Base-by-base conservation (phyloP, 1,140 invertebrate genomes). In the Drosophila athabasca region DNA sequence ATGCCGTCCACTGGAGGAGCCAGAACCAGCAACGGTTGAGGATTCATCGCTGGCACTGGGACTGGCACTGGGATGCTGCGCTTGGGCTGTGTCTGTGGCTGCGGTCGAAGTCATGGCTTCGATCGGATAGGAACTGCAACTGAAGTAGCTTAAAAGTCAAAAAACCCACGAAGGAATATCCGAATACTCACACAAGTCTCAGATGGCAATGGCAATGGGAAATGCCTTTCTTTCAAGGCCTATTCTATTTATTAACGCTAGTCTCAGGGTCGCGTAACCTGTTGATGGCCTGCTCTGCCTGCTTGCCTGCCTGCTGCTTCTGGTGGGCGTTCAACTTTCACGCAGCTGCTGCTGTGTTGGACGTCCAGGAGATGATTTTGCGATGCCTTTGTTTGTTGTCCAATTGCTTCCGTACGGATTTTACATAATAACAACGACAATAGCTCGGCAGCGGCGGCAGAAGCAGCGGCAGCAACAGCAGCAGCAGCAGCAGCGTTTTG, bases 1-100 rank as follows among this genome's bases (percentile, higher is more conserved):
- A 55, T 91, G 84, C 29, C 90, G 77, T 43, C 65, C 68, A 41
- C 67, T 82, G 64, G 39, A 41, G 50, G 19, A 15, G 29, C 52
- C 17, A 6, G 73, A 1, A 9, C 22, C 29, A 1, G 44, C 60
- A 6, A 54, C 39, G 11, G 79, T 22, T 24, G 62, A 19, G 11
- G 69, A 39, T 41, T 78, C 54, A 29, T 69, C 51, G n/a, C 39
- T 58, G 35, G 65, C 19, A 35, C 24, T 64, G 22, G 52, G 54
- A 15, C 76, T 69, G 6, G 51, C 4, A 45, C 60, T 74, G 44
- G 72, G 31, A 4, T 39, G 35, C 35, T 22, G 59, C 29, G 31
- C 44, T 51, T 24, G 61, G 41, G 51, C 49, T 22, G 69, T 39
- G 19, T 44, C 71, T 62, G 74, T 61, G 48, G 35, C 71, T 62